These are phyloP conservation scores for Aleiodes testaceus DNA, from an alignment of 2,888 invertebrate genomes.

Conservation along the genomic window DNA sequence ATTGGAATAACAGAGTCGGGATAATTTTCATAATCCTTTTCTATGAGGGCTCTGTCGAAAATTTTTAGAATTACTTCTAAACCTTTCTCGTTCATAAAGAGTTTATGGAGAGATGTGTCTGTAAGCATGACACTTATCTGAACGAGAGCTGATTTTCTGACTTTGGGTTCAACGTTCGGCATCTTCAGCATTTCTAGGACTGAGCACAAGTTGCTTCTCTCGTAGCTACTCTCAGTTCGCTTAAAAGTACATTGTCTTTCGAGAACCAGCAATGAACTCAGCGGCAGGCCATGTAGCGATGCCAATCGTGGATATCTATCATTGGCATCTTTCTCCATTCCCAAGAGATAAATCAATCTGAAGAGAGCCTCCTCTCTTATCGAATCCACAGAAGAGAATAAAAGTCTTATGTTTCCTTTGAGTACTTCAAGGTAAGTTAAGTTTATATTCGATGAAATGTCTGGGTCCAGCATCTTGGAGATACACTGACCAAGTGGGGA, in stretches of 20 bases:
- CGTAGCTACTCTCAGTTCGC: constrained; percentile 65
- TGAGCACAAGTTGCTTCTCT: constrained; percentile 73
- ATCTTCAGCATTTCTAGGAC: constrained; percentile 65
- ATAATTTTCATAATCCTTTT: constrained; percentile 74
- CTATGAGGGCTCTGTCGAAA: constrained; percentile 72
- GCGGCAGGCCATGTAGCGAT: constrained; percentile 72
- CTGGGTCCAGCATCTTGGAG: constrained; percentile 79
- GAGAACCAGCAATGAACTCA: constrained; percentile 72
- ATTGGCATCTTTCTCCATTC: constrained; percentile 71
- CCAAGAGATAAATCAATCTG: constrained; percentile 74
- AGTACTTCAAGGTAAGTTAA: constrained; percentile 75
- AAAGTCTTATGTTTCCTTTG: constrained; percentile 74
- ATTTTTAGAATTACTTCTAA: constrained; percentile 74
- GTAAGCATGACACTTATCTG: constrained; percentile 81
- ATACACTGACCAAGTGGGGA: constrained; percentile 77
- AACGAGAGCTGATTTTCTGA: constrained; percentile 80
- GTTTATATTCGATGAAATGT: constrained; percentile 77
- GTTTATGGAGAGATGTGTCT: constrained; percentile 77
- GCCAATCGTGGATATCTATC: constrained; percentile 74
- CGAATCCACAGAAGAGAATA: constrained; percentile 71
- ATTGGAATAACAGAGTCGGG: constrained; percentile 75
- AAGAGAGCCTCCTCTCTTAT: constrained; percentile 75
- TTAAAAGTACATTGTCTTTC: constrained; percentile 61
- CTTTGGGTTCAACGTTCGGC: constrained; percentile 77
- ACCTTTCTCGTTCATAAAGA: constrained; percentile 77